Evolutionary conservation across 2,888 invertebrate genomes (phyloP).

Genomic region (Galerucella calmariensis): DNA sequence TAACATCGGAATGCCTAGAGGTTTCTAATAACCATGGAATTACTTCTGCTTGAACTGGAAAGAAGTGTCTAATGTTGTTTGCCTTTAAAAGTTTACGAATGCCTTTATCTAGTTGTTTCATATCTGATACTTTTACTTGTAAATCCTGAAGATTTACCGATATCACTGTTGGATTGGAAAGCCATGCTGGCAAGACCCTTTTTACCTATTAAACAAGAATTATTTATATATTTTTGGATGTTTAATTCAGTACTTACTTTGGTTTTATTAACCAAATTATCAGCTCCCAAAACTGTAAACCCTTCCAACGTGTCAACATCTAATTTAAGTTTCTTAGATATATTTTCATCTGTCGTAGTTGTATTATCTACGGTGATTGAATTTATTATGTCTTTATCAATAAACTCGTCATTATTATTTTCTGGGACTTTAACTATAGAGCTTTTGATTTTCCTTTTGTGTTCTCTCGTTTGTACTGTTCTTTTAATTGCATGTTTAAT

Average conservation of each 20-base stretch:
- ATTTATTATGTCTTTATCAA: constrained; percentile 44
- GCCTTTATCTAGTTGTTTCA: constrained; percentile 72
- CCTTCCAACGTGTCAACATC: constrained; percentile 61
- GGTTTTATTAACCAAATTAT: constrained; percentile 69
- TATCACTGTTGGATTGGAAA: constrained; percentile 82
- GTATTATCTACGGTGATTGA: constrained; percentile 39
- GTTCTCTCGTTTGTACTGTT: constrained; percentile 46
- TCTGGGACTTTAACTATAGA: constrained; percentile 49
- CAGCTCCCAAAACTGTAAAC: constrained; percentile 77
- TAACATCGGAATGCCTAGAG: constrained; percentile 69
- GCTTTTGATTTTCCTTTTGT: constrained; percentile 46
- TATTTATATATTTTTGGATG: background rate
- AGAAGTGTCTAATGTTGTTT: constrained; percentile 81
- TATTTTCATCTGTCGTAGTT: constrained; percentile 27
- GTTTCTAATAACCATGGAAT: constrained; percentile 81
- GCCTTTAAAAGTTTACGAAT: constrained; percentile 73
- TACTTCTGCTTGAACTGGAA: constrained; percentile 86
- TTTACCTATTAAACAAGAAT: constrained; percentile 69
- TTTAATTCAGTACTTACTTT: constrained; percentile 62
- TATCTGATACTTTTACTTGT: constrained; percentile 68
- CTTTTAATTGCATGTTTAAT: constrained; percentile 56
- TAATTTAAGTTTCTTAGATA: constrained; percentile 52
- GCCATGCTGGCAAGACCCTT: constrained; percentile 87
- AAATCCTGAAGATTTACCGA: constrained; percentile 76
- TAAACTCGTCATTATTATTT: constrained; percentile 52